phyloP scores from a whole-genome alignment of 2,797 vertebrate genomes.

The Anguilla megastoma region DNA sequence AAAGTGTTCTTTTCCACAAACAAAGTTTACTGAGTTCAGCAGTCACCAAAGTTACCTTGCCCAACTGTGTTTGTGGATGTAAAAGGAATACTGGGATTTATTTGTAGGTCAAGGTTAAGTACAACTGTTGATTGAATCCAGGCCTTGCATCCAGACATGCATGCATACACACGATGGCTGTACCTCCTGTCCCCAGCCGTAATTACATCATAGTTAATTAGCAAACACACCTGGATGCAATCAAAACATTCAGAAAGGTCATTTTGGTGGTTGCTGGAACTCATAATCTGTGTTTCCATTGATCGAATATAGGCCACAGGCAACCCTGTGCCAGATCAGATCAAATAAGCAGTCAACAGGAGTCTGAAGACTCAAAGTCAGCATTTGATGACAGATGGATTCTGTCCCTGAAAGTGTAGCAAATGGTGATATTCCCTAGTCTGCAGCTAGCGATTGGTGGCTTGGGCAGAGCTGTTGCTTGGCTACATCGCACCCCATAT shows the following conservation, averaged over 20 bases:
- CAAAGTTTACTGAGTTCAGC: background rate
- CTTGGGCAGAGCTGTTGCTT: constrained; percentile 6
- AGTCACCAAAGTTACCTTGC: background rate
- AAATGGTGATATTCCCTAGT: background rate
- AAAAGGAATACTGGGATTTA: background rate
- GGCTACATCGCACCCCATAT: background rate
- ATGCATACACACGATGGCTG: background rate
- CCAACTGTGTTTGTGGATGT: background rate
- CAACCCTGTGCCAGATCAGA: background rate
- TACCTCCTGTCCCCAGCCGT: background rate
- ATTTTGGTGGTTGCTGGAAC: background rate
- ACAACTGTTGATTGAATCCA: background rate
- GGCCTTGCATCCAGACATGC: background rate
- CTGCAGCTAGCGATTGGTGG: background rate
- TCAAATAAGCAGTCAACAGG: background rate
- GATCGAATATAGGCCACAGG: background rate
- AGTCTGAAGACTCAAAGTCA: background rate
- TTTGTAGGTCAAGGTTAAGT: background rate
- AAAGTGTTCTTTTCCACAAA: background rate
- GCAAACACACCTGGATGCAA: background rate
- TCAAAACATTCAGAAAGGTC: background rate
- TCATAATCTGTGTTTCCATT: background rate
- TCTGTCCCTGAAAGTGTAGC: background rate
- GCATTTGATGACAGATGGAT: background rate
- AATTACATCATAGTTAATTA: background rate